These are phyloP conservation scores for Cryptomyrus ogoouensis DNA, from an alignment of 2,113 vertebrate species.

Conservation along the genomic window DNA sequence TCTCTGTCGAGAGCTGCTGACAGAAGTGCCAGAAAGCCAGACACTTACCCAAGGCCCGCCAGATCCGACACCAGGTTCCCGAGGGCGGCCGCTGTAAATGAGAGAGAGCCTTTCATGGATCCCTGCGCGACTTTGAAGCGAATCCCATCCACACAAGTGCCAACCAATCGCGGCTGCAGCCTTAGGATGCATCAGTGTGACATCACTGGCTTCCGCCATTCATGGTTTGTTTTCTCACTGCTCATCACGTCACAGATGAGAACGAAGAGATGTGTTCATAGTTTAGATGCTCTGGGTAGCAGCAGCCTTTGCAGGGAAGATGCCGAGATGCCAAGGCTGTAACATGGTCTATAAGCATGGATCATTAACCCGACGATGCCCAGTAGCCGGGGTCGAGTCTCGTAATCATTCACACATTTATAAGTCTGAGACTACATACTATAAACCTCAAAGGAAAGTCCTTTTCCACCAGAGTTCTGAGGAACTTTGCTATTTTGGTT, in stretches of 20 bases:
- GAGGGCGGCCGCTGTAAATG: slow-evolving; percentile 76
- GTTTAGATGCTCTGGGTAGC: background rate
- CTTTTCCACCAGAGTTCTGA: background rate
- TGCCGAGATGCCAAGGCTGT: background rate
- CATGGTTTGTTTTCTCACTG: background rate
- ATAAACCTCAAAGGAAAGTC: background rate
- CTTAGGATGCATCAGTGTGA: background rate
- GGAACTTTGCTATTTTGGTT: background rate
- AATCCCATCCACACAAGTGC: background rate
- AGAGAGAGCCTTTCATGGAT: background rate
- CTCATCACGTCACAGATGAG: background rate
- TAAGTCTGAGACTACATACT: background rate
- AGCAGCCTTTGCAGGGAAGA: background rate
- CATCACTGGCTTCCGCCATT: background rate
- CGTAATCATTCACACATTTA: background rate
- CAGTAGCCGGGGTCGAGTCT: background rate
- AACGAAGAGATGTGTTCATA: background rate
- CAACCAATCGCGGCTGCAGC: background rate
- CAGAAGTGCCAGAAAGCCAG: background rate
- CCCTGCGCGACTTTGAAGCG: background rate
- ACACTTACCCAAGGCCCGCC: slow-evolving; percentile 88
- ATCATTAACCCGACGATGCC: background rate
- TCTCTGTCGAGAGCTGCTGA: background rate
- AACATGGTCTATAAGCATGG: background rate
- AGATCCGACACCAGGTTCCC: slow-evolving; percentile 95